These are phyloP conservation scores for Siderastrea siderea DNA, from an alignment of 92 coral and sea anemone genomes.

Conservation along the genomic window DNA sequence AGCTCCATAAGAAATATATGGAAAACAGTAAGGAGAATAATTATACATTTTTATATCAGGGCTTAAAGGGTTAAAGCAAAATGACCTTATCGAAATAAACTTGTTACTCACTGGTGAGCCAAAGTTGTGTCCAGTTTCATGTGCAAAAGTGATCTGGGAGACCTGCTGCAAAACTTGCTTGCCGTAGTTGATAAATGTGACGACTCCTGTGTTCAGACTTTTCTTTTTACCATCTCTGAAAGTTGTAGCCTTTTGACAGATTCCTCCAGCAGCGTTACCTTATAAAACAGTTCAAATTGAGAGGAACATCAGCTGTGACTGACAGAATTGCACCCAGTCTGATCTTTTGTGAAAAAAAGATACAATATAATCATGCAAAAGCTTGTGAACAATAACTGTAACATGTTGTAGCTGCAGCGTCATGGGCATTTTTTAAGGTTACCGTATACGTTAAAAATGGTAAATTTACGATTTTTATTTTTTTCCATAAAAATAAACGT, in stretches of 20 bases:
- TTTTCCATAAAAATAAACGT: too few relatives aligned
- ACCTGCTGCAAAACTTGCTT: slow-evolving; percentile 87
- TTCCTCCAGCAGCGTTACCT: slow-evolving; percentile 93
- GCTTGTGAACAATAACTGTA: too few relatives aligned
- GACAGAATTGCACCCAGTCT: too few relatives aligned
- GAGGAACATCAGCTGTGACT: too few relatives aligned
- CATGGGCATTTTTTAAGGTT: too few relatives aligned
- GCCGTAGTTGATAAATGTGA: slow-evolving; percentile 91
- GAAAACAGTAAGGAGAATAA: too few relatives aligned
- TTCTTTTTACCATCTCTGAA: slow-evolving; percentile 84
- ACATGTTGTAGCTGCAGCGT: too few relatives aligned
- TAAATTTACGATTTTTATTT: too few relatives aligned
- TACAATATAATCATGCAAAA: neutral
- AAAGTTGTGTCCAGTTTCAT: slow-evolving; percentile 97
- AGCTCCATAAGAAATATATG: too few relatives aligned
- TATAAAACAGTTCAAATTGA: too few relatives aligned
- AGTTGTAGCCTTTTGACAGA: slow-evolving; percentile 83
- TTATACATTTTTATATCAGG: too few relatives aligned
- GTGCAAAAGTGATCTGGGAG: slow-evolving; percentile 98
- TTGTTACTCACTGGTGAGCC: slow-evolving; percentile 89
- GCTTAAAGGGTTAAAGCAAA: neutral
- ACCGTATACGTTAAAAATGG: too few relatives aligned
- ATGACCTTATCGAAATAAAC: neutral
- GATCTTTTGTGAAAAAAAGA: neutral
- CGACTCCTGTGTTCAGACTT: slow-evolving; percentile 94